Percentiles rank a stretch among this genome's conserved stretches.
Conservation (phyloP, 2,888 invertebrate genomes). For the Agrotis ipsilon region DNA sequence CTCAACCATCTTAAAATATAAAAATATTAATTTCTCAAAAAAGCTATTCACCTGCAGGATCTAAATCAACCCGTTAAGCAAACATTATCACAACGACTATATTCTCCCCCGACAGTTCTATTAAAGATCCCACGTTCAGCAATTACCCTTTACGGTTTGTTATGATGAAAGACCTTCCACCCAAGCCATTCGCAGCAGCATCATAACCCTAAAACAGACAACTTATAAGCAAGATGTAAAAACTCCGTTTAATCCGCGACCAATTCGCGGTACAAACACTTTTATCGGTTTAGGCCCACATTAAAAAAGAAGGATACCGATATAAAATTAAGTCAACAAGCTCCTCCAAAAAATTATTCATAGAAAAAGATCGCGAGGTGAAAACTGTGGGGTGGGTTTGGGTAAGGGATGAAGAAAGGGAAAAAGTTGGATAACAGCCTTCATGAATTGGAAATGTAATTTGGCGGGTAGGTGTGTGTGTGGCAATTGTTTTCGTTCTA, state of each 20-base stretch:
- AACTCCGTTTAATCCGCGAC: conserved; percentile 50
- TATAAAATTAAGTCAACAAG: conserved; percentile 91
- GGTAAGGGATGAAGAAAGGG: conserved; percentile 70
- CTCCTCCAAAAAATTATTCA: conserved; percentile 88
- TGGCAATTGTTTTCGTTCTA: conserved; percentile 83
- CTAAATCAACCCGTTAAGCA: background rate
- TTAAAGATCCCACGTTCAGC: conserved; percentile 6
- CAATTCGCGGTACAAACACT: conserved; percentile 59
- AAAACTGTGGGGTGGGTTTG: conserved; percentile 64
- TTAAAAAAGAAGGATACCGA: conserved; percentile 79
- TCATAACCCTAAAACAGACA: conserved; percentile 47
- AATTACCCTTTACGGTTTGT: conserved; percentile 14
- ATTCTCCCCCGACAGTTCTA: conserved; percentile 18
- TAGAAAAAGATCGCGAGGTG: conserved; percentile 86
- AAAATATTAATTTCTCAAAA: too few relatives aligned
- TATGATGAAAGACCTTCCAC: conserved; percentile 15
- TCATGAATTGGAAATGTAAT: conserved; percentile 91
- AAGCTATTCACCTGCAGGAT: too few relatives aligned
- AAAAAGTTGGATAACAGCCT: conserved; percentile 81
- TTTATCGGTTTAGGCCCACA: conserved; percentile 60
- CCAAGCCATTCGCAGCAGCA: conserved; percentile 21
- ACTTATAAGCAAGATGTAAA: conserved; percentile 41
- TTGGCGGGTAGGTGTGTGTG: conserved; percentile 82
- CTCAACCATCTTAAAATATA: too few relatives aligned
- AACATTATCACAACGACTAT: background rate